These are phyloP conservation scores for Callosobruchus maculatus DNA, from an alignment of 2,888 invertebrate genomes.

Conservation along the genomic window DNA sequence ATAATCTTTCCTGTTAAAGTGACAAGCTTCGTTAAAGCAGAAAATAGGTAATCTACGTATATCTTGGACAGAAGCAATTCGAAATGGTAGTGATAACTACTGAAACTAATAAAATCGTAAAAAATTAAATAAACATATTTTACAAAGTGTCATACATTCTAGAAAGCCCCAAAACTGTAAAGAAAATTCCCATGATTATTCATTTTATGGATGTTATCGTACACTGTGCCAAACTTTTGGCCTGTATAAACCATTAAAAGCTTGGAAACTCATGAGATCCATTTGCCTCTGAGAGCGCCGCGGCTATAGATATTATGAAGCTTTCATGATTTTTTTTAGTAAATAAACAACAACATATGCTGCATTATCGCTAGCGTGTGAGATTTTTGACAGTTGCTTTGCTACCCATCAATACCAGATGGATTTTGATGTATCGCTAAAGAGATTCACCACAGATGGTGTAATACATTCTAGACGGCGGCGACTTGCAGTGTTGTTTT, in stretches of 20 bases:
- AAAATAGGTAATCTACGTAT: too few relatives aligned
- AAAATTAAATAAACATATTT: too few relatives aligned
- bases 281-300: not conserved
- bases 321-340: constrained; percentile 9
- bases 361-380: constrained; percentile 33
- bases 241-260: not conserved
- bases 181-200: too few relatives aligned
- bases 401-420: constrained; percentile 46
- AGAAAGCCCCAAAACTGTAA: too few relatives aligned
- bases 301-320: not conserved
- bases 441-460: constrained; percentile 28
- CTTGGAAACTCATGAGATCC: not conserved
- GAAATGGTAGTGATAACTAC: too few relatives aligned
- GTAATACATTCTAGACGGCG: not conserved
- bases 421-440: constrained; percentile 41
- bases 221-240: not conserved
- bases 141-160: too few relatives aligned
- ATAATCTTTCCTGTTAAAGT: too few relatives aligned
- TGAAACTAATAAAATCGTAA: too few relatives aligned
- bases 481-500: too few relatives aligned
- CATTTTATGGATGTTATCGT: not conserved
- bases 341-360: constrained; percentile 20
- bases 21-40: too few relatives aligned
- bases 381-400: constrained; percentile 49
- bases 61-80: too few relatives aligned